These are phyloP conservation scores for Colaptes auratus DNA, from an alignment of 2,113 vertebrate genomes.

Conservation along the genomic window DNA sequence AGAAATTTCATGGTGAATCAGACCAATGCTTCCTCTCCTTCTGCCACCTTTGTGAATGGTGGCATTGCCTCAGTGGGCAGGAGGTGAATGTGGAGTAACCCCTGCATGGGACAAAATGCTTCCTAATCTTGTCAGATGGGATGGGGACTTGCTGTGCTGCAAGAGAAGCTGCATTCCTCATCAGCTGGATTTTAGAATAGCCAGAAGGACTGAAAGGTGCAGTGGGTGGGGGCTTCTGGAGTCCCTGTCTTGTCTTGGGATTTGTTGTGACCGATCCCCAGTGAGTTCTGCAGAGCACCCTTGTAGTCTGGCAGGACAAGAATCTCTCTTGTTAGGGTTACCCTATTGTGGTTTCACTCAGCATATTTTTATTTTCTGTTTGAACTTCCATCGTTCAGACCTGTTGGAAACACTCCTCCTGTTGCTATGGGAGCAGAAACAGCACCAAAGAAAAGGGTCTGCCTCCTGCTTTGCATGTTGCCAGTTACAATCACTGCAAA, in stretches of 20 bases:
- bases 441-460: not conserved
- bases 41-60: not conserved
- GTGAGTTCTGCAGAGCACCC: not conserved
- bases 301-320: not conserved
- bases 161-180: not conserved
- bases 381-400: not conserved
- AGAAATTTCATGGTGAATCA: constrained; percentile 30
- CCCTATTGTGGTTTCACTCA: not conserved
- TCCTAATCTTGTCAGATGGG: not conserved
- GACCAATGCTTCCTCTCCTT: not conserved
- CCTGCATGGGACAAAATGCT: not conserved
- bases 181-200: not conserved
- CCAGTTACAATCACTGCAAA: not conserved
- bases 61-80: not conserved
- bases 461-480: not conserved
- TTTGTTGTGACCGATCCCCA: not conserved
- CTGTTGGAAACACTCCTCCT: not conserved
- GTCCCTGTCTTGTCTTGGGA: not conserved
- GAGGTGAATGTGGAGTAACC: not conserved
- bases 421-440: constrained; percentile 14
- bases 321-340: not conserved
- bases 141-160: not conserved
- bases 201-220: not conserved
- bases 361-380: not conserved
- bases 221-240: not conserved